Evolutionary conservation across 2,888 invertebrate species (phyloP).

Genomic region (Caenorhabditis panamensis): DNA sequence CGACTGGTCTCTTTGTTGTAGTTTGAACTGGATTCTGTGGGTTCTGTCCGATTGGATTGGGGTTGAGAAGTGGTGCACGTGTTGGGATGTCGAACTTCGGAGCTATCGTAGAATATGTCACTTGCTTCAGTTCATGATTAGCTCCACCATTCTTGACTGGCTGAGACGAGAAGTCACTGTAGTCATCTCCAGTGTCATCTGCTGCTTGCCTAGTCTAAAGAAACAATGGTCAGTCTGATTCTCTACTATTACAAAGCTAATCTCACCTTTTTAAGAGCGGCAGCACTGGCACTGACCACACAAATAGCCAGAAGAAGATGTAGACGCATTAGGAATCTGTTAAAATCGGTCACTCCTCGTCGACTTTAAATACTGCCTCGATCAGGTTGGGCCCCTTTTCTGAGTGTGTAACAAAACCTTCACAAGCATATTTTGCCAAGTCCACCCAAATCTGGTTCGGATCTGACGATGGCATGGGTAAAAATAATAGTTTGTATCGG

Average conservation of each 20-base stretch:
- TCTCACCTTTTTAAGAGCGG: slow-evolving; percentile 34
- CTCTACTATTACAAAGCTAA: background rate
- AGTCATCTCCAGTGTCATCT: slow-evolving; percentile 43
- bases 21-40: slow-evolving; percentile 10
- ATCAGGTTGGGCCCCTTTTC: slow-evolving; percentile 23
- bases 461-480: slow-evolving; percentile 28
- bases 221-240: background rate
- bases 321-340: slow-evolving; percentile 22
- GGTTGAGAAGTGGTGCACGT: slow-evolving; percentile 31
- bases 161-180: slow-evolving; percentile 47
- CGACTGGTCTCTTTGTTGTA: slow-evolving; percentile 17
- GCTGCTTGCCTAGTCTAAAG: slow-evolving; percentile 19
- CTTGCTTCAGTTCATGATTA: slow-evolving; percentile 60
- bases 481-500: slow-evolving; percentile 31
- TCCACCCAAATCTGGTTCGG: slow-evolving; percentile 32
- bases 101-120: slow-evolving; percentile 63
- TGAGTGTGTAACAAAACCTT: slow-evolving; percentile 52
- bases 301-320: slow-evolving; percentile 12
- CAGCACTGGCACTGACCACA: slow-evolving; percentile 6
- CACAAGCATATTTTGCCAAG: slow-evolving; percentile 14
- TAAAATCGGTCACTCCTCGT: slow-evolving; percentile 44
- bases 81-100: slow-evolving; percentile 64
- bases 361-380: slow-evolving; percentile 40
- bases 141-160: slow-evolving; percentile 54
- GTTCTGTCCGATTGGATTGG: slow-evolving; percentile 27